phyloP scores from a whole-genome alignment of 2,113 vertebrate species.

The Arvicanthis niloticus region DNA sequence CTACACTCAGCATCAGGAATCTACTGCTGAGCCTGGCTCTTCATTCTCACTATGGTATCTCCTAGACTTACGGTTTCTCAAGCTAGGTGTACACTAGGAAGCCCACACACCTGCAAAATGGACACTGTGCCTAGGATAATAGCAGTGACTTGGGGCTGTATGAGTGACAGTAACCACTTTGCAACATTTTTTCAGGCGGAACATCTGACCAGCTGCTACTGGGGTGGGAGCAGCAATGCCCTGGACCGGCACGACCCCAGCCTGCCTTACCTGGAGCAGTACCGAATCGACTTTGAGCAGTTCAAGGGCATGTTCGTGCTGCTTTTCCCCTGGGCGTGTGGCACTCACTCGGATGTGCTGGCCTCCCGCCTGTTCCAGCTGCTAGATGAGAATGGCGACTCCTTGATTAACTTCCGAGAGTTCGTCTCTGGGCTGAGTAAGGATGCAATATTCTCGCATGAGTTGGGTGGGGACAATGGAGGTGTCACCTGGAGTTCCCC shows the following conservation, averaged over 20 bases:
- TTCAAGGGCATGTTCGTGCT: conserved; percentile 96
- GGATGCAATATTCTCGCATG: conserved; percentile 22
- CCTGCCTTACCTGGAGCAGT: conserved; percentile 98
- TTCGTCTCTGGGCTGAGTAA: conserved; percentile 96
- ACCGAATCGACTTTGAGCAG: conserved; percentile 97
- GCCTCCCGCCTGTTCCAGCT: conserved; percentile 94
- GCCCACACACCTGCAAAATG: not conserved
- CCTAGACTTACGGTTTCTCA: not conserved
- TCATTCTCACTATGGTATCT: not conserved
- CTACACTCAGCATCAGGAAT: not conserved
- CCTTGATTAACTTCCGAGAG: conserved; percentile 97
- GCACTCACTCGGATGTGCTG: conserved; percentile 92
- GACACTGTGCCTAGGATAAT: not conserved
- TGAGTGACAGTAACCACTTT: not conserved
- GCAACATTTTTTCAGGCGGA: conserved; percentile 89
- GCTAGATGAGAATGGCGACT: conserved; percentile 95
- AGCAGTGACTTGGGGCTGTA: not conserved
- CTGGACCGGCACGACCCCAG: conserved; percentile 97
- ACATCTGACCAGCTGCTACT: conserved; percentile 99
- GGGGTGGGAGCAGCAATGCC: conserved; percentile 96
- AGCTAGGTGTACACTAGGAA: not conserved
- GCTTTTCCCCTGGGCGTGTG: conserved; percentile 96
- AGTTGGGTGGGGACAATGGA: rapidly evolving
- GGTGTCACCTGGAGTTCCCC: rapidly evolving
- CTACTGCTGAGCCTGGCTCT: not conserved